phyloP scores from a whole-genome alignment of 2,888 invertebrate genomes.

The Drosophila nigritarsus region DNA sequence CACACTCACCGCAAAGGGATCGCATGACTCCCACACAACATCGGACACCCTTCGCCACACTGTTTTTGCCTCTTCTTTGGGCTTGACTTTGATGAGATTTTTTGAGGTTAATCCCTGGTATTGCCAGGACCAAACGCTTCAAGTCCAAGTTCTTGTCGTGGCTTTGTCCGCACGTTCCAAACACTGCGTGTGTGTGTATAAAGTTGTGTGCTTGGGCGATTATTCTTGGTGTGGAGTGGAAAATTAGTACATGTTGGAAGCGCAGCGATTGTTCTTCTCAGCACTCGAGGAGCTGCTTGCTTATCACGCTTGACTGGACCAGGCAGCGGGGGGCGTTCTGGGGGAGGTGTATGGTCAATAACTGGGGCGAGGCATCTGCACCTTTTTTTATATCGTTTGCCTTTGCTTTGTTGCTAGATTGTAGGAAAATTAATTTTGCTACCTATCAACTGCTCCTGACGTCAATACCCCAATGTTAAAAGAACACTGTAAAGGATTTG shows the following conservation, averaged over 20 bases:
- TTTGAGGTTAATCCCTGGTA: conserved; percentile 82
- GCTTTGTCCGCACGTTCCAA: conserved; percentile 28
- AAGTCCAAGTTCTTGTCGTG: conserved; percentile 74
- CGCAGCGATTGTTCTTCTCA: conserved; percentile 69
- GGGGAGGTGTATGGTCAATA: not conserved
- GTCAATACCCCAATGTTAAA: conserved; percentile 23
- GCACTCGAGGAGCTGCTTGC: conserved; percentile 50
- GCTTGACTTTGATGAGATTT: conserved; percentile 82
- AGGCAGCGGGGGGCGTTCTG: conserved; percentile 3
- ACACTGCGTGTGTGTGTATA: conserved; percentile 31
- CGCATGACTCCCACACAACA: conserved; percentile 11
- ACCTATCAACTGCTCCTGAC: conserved; percentile 71
- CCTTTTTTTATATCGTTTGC: conserved; percentile 50
- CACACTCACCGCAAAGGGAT: conserved; percentile 57
- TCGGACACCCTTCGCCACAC: conserved; percentile 19
- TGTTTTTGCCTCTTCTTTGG: conserved; percentile 53
- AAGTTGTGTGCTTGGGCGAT: conserved; percentile 44
- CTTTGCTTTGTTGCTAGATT: conserved; percentile 65
- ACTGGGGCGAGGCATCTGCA: conserved; percentile 45
- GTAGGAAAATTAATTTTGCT: conserved; percentile 80
- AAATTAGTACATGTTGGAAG: conserved; percentile 78
- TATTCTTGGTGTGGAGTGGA: conserved; percentile 78
- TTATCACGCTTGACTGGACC: conserved; percentile 56
- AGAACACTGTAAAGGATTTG: not conserved
- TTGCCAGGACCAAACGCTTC: conserved; percentile 77